Evolutionary conservation across 1,140 invertebrate species (phyloP).

Genomic region (Drosophila guanche): DNA sequence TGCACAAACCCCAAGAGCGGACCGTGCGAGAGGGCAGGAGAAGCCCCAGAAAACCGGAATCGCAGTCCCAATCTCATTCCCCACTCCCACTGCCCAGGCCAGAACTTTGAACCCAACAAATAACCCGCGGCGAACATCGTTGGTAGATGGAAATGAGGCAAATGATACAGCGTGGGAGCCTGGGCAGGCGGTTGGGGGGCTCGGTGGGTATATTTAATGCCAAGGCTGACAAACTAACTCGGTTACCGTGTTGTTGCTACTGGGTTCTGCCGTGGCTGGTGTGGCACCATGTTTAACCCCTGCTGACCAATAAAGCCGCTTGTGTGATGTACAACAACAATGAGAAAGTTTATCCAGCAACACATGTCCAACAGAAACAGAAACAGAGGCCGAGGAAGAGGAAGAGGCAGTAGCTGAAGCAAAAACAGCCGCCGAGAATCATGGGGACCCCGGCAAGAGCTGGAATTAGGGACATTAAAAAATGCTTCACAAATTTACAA

Average conservation of each 20-base stretch:
- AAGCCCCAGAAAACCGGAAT: neutral
- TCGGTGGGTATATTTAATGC: slow-evolving; percentile 58
- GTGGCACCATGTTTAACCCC: slow-evolving; percentile 54
- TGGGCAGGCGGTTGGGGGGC: neutral
- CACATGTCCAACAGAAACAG: slow-evolving; percentile 55
- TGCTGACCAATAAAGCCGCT: slow-evolving; percentile 81
- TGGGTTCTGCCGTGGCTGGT: no score
- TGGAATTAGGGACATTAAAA: slow-evolving; percentile 79
- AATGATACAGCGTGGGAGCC: neutral
- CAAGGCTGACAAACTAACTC: slow-evolving; percentile 73
- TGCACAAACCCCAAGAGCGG: slow-evolving; percentile 21
- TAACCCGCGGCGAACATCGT: slow-evolving; percentile 66
- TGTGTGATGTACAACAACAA: slow-evolving; percentile 77
- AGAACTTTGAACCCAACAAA: slow-evolving; percentile 70
- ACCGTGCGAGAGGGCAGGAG: neutral
- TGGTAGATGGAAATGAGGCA: slow-evolving; percentile 48
- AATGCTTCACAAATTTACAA: slow-evolving; percentile 81
- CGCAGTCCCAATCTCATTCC: slow-evolving; percentile 22
- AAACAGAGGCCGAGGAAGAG: slow-evolving; percentile 8
- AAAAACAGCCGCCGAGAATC: no score
- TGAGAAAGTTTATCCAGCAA: slow-evolving; percentile 65
- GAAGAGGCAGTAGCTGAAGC: slow-evolving; percentile 4
- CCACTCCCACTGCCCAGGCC: slow-evolving; percentile 35
- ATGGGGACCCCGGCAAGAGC: slow-evolving; percentile 9
- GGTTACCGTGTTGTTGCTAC: slow-evolving; percentile 25